Conservation (phyloP, 2,888 invertebrate genomes). For the Sarcophaga rosellei region DNA sequence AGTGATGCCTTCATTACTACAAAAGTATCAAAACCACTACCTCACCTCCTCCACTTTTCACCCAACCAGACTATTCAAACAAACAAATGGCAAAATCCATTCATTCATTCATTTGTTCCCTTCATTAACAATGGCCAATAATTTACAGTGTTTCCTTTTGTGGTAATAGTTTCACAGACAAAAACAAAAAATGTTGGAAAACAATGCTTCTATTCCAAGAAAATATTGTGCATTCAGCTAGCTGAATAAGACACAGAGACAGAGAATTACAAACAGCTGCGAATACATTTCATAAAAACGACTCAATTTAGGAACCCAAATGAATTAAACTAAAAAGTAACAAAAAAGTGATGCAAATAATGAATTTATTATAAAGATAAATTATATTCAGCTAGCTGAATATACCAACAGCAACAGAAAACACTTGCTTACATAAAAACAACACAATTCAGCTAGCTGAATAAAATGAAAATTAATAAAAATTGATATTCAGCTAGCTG, state of each 20-base stretch:
- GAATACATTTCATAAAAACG: neutral
- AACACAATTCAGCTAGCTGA: too few relatives aligned
- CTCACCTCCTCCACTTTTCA: too few relatives aligned
- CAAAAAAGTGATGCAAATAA: too few relatives aligned
- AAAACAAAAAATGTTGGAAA: neutral
- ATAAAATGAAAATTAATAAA: too few relatives aligned
- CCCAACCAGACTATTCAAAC: too few relatives aligned
- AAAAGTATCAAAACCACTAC: neutral
- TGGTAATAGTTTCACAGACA: neutral
- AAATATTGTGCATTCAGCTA: neutral
- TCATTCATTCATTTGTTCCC: neutral
- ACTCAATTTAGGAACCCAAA: too few relatives aligned
- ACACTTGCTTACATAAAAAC: too few relatives aligned
- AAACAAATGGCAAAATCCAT: neutral
- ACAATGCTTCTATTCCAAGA: neutral
- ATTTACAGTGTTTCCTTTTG: neutral
- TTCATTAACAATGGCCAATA: neutral
- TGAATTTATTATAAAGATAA: too few relatives aligned
- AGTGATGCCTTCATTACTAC: slow-evolving; percentile 34
- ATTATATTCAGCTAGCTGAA: too few relatives aligned
- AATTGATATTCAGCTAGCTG: too few relatives aligned
- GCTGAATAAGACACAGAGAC: neutral
- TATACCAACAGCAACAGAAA: too few relatives aligned
- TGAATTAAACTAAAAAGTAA: too few relatives aligned
- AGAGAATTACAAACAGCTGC: neutral